Conservation (phyloP, 1,140 invertebrate species). For the Globodera ellingtonae region DNA sequence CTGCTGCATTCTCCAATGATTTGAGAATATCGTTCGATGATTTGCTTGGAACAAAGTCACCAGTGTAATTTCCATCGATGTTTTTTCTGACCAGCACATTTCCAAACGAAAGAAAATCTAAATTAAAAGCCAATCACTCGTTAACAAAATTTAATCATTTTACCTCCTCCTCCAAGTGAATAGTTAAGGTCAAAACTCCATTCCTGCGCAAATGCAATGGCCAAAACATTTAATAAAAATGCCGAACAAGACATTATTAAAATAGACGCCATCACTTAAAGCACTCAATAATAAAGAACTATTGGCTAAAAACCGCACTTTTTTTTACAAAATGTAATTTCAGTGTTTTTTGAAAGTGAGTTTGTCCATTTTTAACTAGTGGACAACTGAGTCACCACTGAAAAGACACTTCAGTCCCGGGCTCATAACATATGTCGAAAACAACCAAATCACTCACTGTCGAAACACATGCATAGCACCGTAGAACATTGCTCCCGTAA, state of each 20-base stretch:
- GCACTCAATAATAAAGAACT: too few species aligned
- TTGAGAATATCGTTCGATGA: background rate
- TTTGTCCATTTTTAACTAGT: too few species aligned
- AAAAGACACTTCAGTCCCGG: too few species aligned
- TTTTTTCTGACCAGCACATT: conserved; percentile 18
- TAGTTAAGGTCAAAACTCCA: background rate
- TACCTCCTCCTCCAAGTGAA: background rate
- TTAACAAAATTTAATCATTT: too few species aligned
- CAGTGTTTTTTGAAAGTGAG: too few species aligned
- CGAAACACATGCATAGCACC: too few species aligned
- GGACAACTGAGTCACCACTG: too few species aligned
- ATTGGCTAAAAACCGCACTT: too few species aligned
- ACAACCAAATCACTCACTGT: too few species aligned
- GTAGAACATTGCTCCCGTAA: too few species aligned
- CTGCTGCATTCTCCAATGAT: conserved; percentile 3
- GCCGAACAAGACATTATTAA: background rate
- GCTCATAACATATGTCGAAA: too few species aligned
- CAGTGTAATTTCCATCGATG: conserved; percentile 45
- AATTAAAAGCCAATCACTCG: background rate
- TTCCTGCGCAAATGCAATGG: background rate
- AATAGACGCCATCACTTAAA: background rate
- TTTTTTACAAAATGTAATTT: too few species aligned
- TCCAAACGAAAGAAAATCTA: conserved; percentile 31
- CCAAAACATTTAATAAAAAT: background rate
- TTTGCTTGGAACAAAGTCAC: conserved; percentile 22